phyloP scores from a whole-genome alignment of 2,888 invertebrate species.

The Pardosa pseudoannulata region DNA sequence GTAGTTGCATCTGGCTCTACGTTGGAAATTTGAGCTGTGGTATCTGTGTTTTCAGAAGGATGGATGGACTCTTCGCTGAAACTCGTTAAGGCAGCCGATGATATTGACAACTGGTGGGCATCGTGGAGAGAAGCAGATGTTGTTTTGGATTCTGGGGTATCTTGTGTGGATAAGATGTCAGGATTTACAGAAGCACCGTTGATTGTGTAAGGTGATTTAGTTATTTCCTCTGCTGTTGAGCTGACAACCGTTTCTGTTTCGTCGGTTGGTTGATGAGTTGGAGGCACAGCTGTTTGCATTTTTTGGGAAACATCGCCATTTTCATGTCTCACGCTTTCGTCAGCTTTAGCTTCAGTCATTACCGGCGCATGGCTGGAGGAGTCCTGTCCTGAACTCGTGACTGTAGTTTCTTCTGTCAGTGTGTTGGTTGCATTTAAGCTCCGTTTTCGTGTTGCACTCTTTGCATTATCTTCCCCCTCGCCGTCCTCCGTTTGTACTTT shows the following conservation, averaged over 20 bases:
- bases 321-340: too few species aligned
- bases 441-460: slow-evolving; percentile 49
- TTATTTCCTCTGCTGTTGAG: neutral
- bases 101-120: neutral
- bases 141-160: too few species aligned
- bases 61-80: neutral
- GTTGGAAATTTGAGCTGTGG: neutral
- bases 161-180: neutral
- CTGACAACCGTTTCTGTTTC: neutral
- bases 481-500: neutral
- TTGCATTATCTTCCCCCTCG: neutral
- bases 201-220: neutral
- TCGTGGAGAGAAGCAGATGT: too few species aligned
- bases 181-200: neutral
- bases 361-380: neutral
- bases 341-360: neutral
- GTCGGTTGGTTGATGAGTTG: too few species aligned
- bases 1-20: neutral
- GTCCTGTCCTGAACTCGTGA: neutral
- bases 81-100: neutral
- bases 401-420: neutral
- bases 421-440: slow-evolving; percentile 32
- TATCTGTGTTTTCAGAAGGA: neutral
- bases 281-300: too few species aligned
- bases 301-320: too few species aligned